A percentile compares a stretch with the other conserved stretches of the same genome.
These are phyloP conservation scores for Ramphastos sulfuratus DNA, from an alignment of 2,113 vertebrate genomes.

Conservation along the genomic window DNA sequence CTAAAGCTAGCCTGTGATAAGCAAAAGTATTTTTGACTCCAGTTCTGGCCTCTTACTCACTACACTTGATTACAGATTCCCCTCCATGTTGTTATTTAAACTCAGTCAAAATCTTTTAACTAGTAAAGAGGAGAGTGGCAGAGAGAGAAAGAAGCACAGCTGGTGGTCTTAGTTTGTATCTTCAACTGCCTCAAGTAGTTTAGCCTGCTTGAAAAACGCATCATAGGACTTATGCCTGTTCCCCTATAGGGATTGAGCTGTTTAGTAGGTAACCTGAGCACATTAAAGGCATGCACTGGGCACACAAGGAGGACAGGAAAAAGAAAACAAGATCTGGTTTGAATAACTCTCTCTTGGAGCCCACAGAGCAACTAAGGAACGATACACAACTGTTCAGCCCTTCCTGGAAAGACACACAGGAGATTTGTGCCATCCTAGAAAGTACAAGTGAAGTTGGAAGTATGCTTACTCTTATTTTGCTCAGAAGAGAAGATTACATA, in stretches of 20 bases:
- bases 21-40: background rate
- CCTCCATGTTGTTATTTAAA: background rate
- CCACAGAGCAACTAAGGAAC: background rate
- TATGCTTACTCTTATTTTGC: background rate
- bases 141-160: background rate
- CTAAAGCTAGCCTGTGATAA: background rate
- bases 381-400: background rate
- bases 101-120: background rate
- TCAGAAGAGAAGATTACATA: background rate
- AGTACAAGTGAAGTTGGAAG: background rate
- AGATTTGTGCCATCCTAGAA: background rate
- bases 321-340: background rate
- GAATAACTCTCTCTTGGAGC: background rate
- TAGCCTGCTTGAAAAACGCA: background rate
- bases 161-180: background rate
- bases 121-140: background rate
- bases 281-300: background rate
- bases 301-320: background rate
- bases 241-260: background rate
- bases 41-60: background rate
- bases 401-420: background rate
- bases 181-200: background rate
- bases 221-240: background rate
- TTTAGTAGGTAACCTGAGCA: background rate
- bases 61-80: background rate